These are phyloP conservation scores for Carassius carassius DNA, from an alignment of 2,113 vertebrate species.

Conservation along the genomic window DNA sequence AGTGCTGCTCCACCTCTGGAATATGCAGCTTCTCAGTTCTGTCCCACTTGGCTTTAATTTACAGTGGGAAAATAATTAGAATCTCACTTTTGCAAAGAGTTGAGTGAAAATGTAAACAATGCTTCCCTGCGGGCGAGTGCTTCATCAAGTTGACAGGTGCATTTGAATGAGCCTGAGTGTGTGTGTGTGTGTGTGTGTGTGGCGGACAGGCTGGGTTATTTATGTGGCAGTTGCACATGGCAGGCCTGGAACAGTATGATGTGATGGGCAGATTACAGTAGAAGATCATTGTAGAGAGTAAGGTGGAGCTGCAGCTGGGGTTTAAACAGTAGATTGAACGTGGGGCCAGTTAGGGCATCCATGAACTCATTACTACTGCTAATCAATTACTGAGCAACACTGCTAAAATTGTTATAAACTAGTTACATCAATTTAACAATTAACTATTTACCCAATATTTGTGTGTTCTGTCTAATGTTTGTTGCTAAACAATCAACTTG, in stretches of 20 bases:
- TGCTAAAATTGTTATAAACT: not conserved
- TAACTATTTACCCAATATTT: not conserved
- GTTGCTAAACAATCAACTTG: too few species aligned
- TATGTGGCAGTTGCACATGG: slow-evolving; percentile 98
- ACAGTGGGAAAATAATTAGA: slow-evolving; percentile 99
- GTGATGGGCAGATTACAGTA: slow-evolving; percentile 73
- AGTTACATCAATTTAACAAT: not conserved
- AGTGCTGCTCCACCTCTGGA: slow-evolving; percentile 57
- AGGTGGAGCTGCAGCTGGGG: not conserved
- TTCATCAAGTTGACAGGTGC: slow-evolving; percentile 99
- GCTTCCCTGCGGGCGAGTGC: slow-evolving; percentile 98
- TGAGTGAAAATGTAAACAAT: slow-evolving; percentile 99
- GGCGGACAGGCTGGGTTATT: slow-evolving; percentile 97
- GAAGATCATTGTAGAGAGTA: slow-evolving; percentile 74
- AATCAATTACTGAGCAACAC: not conserved
- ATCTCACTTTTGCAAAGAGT: slow-evolving; percentile 98
- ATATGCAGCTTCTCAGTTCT: slow-evolving; percentile 77
- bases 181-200: slow-evolving; percentile 67
- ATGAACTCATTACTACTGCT: not conserved
- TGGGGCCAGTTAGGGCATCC: slow-evolving; percentile 1
- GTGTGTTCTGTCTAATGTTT: not conserved
- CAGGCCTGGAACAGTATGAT: slow-evolving; percentile 71
- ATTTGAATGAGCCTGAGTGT: slow-evolving; percentile 97
- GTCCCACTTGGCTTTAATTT: slow-evolving; percentile 98
- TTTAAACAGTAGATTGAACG: not conserved